Base-by-base conservation (phyloP, 2,113 vertebrate genomes). In the Sinocyclocheilus grahami region DNA sequence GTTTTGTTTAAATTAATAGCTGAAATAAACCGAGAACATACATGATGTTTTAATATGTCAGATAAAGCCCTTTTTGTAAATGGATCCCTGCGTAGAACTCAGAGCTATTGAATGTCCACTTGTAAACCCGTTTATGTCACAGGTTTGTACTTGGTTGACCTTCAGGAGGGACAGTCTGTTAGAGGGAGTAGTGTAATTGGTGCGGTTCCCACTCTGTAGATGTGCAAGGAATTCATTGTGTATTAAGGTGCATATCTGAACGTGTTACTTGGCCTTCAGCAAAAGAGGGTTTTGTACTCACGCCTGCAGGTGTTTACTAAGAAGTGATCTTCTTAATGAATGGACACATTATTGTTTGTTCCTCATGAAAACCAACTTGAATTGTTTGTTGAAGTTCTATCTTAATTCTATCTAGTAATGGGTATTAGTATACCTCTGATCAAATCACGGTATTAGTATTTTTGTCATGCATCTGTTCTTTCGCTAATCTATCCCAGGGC, bases 211-310 rank as follows among this genome's bases (percentile, higher is more conserved):
- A 51, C 4, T 48, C 1, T 62, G 1, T 79, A 65, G 39, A 46
- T 67, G 79, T 48, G n/a, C 79, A 51, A 51, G 24, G 79, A 82
- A 82, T 51, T n/a, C 37, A 65, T n/a, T 65, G 18, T 7, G 63
- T 81, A 82, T 82, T 82, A 82, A 82, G 14, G 20, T 82, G 39
- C 79, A 13, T 22, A 82, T 30, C 42, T 82, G 79, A 46, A 82
- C 79, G 51, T 51, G 62, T 67, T 4, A 8, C n/a, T 67, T 4
- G 4, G 5, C 22, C 39, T 27, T 30, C n/a, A 46, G 48, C 79
- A 67, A 82, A 30, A 46, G 37, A 51, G n/a, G 14, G 62, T 24
- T 82, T 67, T 82, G 4, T 67, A 42, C 42, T 65, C 62, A 13
- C 9, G 1, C 46, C 78, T 11, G 5, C 33, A 46, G 24, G 7